Percentiles rank a stretch among this genome's conserved stretches.
phyloP scores from a whole-genome alignment of 2,113 vertebrate genomes.

The Cryptomyrus ogoouensis region DNA sequence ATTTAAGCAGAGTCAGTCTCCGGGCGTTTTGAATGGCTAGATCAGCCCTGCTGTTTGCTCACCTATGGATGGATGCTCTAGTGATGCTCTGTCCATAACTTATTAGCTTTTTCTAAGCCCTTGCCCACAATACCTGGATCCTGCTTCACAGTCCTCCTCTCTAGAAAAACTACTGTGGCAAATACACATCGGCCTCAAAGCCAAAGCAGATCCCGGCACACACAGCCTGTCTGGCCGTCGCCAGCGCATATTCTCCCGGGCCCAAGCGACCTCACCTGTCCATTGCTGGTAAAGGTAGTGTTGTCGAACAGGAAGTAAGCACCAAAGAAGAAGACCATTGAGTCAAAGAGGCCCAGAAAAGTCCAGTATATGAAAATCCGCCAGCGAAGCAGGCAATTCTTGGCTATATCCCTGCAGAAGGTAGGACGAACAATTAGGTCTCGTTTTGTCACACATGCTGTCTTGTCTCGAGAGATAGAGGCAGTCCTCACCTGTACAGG shows the following conservation, averaged over 20 bases:
- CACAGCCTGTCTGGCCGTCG: neutral
- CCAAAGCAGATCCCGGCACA: neutral
- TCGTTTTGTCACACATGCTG: neutral
- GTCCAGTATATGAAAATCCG: conserved; percentile 91
- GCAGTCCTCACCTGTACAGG: conserved; percentile 74
- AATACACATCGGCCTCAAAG: neutral
- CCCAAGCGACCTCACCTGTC: conserved; percentile 72
- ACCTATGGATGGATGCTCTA: neutral
- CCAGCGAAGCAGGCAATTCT: conserved; percentile 88
- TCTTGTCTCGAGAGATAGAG: neutral
- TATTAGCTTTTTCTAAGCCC: neutral
- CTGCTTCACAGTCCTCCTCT: neutral
- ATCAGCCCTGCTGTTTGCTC: neutral
- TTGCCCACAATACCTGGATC: neutral
- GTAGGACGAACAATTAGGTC: neutral
- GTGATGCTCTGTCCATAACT: neutral
- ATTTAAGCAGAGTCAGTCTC: conserved; percentile 16
- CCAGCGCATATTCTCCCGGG: neutral
- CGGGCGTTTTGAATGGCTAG: neutral
- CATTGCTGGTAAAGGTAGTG: conserved; percentile 87
- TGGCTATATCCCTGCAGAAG: conserved; percentile 78
- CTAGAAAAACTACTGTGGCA: neutral
- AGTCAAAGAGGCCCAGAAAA: conserved; percentile 82
- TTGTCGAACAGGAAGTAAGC: conserved; percentile 93
- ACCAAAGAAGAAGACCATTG: conserved; percentile 93